A percentile compares a stretch with the other conserved stretches of the same genome.
These are phyloP conservation scores for Mus minutoides DNA, from an alignment of 2,797 vertebrate species.

Conservation along the genomic window DNA sequence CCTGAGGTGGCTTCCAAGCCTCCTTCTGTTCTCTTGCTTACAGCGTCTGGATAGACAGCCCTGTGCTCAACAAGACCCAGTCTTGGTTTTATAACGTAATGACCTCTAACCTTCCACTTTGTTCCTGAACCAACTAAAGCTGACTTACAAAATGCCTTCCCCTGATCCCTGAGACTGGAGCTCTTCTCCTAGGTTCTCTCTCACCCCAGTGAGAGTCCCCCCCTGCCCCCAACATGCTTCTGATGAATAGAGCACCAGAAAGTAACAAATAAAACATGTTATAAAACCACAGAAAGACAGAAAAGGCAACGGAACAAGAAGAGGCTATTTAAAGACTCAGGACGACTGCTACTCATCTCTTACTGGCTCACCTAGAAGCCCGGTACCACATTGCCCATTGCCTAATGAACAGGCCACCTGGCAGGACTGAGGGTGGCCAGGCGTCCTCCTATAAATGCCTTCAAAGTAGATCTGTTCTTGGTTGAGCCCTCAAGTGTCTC, in stretches of 20 bases:
- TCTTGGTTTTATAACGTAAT: background rate
- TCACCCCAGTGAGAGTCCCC: too few species aligned
- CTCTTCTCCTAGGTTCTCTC: background rate
- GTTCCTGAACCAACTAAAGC: background rate
- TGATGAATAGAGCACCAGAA: background rate
- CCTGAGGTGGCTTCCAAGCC: background rate
- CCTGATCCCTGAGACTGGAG: background rate
- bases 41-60: background rate
- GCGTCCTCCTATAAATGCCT: background rate
- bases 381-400: accelerated
- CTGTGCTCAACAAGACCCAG: background rate
- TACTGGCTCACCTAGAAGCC: background rate
- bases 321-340: background rate
- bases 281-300: background rate
- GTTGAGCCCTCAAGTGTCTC: background rate
- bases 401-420: too few species aligned
- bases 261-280: background rate
- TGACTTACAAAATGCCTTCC: background rate
- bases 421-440: background rate
- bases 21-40: background rate
- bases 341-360: background rate
- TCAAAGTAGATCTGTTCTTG: background rate
- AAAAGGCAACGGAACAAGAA: background rate
- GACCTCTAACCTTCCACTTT: background rate
- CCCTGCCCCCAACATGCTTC: background rate